phyloP scores from a whole-genome alignment of 2,888 invertebrate genomes.

The Nasonia oneida region DNA sequence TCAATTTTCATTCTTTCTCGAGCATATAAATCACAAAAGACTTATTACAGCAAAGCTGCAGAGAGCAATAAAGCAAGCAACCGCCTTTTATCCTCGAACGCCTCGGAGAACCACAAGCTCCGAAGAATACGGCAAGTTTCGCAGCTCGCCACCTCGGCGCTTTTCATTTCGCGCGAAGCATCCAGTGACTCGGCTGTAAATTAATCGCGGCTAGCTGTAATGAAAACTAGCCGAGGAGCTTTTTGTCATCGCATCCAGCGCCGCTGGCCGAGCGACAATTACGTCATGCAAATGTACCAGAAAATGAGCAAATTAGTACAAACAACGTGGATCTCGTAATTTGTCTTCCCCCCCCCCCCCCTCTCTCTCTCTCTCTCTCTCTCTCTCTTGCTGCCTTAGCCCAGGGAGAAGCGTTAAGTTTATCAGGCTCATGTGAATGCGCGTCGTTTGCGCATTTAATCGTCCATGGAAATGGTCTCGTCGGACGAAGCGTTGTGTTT shows the following conservation, averaged over 20 bases:
- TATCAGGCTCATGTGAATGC: constrained; percentile 50
- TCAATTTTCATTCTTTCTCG: neutral
- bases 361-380: neutral
- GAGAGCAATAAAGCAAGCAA: neutral
- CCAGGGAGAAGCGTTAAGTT: constrained; percentile 19
- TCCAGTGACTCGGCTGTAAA: neutral
- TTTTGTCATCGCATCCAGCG: neutral
- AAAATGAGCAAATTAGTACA: constrained; percentile 42
- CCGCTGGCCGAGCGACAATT: constrained; percentile 2
- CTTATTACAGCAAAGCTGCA: neutral
- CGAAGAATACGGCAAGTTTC: neutral
- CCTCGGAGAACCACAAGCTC: neutral
- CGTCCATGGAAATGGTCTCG: constrained; percentile 52
- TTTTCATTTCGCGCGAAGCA: neutral
- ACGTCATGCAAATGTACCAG: constrained; percentile 22
- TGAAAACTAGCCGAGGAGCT: neutral
- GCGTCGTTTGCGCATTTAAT: constrained; percentile 55
- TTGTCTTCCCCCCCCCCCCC: neutral
- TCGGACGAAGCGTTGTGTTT: constrained; percentile 33
- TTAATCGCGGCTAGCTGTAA: neutral
- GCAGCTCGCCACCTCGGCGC: neutral
- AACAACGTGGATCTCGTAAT: constrained; percentile 43
- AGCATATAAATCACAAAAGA: neutral
- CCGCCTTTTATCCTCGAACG: neutral
- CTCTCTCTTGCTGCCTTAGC: neutral